These are phyloP conservation scores for Ciconia maguari DNA, from an alignment of 2,113 vertebrate genomes.

Conservation along the genomic window DNA sequence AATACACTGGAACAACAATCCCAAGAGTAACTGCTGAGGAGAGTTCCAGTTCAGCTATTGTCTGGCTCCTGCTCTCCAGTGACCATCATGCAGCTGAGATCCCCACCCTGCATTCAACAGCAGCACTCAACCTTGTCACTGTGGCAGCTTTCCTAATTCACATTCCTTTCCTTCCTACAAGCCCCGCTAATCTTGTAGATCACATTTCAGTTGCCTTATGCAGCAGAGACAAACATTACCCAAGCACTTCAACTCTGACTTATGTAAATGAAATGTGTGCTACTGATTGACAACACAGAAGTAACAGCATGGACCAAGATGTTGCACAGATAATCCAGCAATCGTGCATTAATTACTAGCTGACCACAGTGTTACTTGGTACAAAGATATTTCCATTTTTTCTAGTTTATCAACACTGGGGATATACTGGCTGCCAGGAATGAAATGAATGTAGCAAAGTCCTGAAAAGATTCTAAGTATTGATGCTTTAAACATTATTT, in stretches of 20 bases:
- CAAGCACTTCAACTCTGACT: not conserved
- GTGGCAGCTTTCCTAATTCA: not conserved
- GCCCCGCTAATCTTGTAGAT: not conserved
- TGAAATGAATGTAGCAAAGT: not conserved
- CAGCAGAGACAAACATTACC: not conserved
- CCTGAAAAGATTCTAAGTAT: not conserved
- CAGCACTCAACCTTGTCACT: not conserved
- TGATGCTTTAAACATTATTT: not conserved
- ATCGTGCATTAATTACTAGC: not conserved
- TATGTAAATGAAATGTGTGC: not conserved
- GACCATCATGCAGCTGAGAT: not conserved
- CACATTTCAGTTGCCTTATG: not conserved
- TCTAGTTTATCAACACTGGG: not conserved
- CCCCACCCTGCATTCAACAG: not conserved
- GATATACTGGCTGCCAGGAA: not conserved
- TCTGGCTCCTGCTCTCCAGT: not conserved
- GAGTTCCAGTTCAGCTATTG: not conserved
- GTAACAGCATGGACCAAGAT: not conserved
- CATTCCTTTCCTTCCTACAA: not conserved
- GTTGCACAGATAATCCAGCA: not conserved
- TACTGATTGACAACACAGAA: not conserved
- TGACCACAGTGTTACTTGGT: not conserved
- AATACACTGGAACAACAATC: not conserved
- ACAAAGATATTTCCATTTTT: not conserved
- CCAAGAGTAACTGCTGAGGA: not conserved